A percentile compares a stretch with the other conserved stretches of the same genome.
Conservation (phyloP, 2,797 vertebrate genomes). For the Syngnathus acus region DNA sequence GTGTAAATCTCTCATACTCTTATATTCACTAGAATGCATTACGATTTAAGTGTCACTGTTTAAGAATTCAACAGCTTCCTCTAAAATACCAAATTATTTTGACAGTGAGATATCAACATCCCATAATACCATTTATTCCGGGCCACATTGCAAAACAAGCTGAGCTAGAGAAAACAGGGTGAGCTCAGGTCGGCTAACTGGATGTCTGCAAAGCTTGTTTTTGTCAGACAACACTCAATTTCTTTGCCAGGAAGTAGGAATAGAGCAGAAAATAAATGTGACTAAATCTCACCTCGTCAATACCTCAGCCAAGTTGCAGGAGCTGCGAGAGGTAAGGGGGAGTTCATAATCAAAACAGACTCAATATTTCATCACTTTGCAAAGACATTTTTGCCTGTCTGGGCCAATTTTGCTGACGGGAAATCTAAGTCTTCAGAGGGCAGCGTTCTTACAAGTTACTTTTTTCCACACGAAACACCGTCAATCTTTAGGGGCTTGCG, state of each 20-base stretch:
- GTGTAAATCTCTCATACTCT: neutral
- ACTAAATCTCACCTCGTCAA: conserved; percentile 38
- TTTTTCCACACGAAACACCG: conserved; percentile 40
- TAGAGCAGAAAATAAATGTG: conserved; percentile 10
- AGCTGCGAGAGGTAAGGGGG: conserved; percentile 40
- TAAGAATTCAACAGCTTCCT: neutral
- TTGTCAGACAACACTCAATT: conserved; percentile 18
- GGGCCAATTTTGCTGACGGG: conserved; percentile 34
- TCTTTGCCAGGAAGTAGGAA: conserved; percentile 27
- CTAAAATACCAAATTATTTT: neutral
- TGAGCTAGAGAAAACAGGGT: conserved; percentile 25
- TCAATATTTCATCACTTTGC: conserved; percentile 50
- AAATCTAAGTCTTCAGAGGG: conserved; percentile 26
- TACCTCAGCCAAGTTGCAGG: conserved; percentile 42
- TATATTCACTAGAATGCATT: neutral
- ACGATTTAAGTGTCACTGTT: neutral
- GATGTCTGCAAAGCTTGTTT: conserved; percentile 22
- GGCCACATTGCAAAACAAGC: conserved; percentile 24
- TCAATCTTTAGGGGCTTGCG: conserved; percentile 22
- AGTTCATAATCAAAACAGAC: conserved; percentile 52
- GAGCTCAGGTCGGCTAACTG: conserved; percentile 31
- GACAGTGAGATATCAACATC: neutral
- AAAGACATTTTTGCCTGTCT: conserved; percentile 37
- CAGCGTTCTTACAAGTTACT: conserved; percentile 27
- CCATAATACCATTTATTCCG: neutral